Evolutionary conservation across 2,113 vertebrate species (phyloP).

Genomic region (Tursiops truncatus): DNA sequence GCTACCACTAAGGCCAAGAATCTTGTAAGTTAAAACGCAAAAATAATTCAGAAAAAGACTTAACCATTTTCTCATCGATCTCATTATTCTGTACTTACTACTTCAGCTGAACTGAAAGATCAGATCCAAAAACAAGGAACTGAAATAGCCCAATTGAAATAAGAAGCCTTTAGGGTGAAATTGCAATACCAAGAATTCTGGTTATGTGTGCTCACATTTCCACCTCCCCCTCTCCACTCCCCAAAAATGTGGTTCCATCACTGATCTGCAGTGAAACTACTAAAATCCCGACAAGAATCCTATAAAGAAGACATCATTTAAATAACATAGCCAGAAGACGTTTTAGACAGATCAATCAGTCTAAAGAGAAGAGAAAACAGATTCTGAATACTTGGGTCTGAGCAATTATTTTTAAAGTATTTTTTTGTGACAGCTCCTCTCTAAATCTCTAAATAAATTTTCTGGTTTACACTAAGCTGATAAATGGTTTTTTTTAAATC

Average conservation of each 20-base stretch:
- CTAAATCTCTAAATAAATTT: background rate
- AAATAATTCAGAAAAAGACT: slow-evolving; percentile 3
- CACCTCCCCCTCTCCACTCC: background rate
- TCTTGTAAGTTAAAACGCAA: background rate
- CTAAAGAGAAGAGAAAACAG: background rate
- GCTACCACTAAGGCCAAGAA: background rate
- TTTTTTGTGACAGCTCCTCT: slow-evolving; percentile 20
- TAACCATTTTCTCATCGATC: slow-evolving; percentile 9
- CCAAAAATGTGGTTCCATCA: background rate
- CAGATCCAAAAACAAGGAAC: background rate
- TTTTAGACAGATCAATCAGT: background rate
- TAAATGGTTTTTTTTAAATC: background rate
- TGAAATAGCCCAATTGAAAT: background rate
- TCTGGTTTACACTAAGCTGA: background rate
- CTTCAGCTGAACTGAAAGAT: slow-evolving; percentile 30
- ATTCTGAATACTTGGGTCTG: background rate
- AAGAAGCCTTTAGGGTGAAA: background rate
- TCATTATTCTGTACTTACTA: slow-evolving; percentile 27
- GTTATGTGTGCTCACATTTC: background rate
- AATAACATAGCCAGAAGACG: no score
- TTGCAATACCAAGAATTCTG: background rate
- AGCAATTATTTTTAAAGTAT: background rate
- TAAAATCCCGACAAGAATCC: background rate
- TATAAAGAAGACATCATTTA: background rate
- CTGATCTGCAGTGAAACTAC: background rate